Percentiles rank a stretch among this genome's conserved stretches.
Evolutionary conservation across 1,140 invertebrate species (phyloP).

Genomic region (Euwallacea fornicatus): DNA sequence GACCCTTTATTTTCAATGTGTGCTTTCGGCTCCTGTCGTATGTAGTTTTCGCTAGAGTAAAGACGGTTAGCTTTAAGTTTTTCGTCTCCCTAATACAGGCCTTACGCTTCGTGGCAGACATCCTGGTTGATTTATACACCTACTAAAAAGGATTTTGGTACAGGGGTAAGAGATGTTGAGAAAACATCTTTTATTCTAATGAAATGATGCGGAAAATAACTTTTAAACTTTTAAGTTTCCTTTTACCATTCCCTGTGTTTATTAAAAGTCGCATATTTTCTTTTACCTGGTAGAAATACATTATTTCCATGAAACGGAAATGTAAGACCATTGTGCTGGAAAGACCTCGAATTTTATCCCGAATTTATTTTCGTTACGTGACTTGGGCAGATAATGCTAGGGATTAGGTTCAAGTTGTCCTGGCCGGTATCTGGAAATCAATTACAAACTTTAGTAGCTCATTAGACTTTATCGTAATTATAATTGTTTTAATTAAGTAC

Average conservation of each 20-base stretch:
- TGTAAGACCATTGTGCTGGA: conserved; percentile 8
- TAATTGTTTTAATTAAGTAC: conserved; percentile 32
- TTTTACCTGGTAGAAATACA: conserved; percentile 27
- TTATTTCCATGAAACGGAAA: conserved; percentile 14
- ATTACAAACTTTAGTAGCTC: conserved; percentile 33
- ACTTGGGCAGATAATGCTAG: conserved; percentile 31
- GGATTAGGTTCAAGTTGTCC: conserved; percentile 27
- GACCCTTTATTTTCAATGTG: conserved; percentile 28
- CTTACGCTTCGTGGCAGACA: conserved; percentile 38
- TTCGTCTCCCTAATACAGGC: conserved; percentile 34
- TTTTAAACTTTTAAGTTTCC: conserved; percentile 39
- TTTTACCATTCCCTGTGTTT: not conserved
- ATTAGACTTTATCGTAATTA: conserved; percentile 37
- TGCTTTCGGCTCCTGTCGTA: conserved; percentile 31
- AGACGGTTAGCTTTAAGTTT: conserved; percentile 36
- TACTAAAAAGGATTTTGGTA: conserved; percentile 49
- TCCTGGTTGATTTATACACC: conserved; percentile 49
- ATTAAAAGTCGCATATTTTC: conserved; percentile 26
- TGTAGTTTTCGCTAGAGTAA: conserved; percentile 38
- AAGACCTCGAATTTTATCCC: conserved; percentile 30
- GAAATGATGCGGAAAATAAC: conserved; percentile 51
- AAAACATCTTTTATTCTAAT: conserved; percentile 48
- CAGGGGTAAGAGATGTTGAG: conserved; percentile 37
- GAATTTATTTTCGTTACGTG: conserved; percentile 35
- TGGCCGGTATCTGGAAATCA: conserved; percentile 29